Base-by-base conservation (phyloP, 2,888 invertebrate genomes). In the Pardosa pseudoannulata region DNA sequence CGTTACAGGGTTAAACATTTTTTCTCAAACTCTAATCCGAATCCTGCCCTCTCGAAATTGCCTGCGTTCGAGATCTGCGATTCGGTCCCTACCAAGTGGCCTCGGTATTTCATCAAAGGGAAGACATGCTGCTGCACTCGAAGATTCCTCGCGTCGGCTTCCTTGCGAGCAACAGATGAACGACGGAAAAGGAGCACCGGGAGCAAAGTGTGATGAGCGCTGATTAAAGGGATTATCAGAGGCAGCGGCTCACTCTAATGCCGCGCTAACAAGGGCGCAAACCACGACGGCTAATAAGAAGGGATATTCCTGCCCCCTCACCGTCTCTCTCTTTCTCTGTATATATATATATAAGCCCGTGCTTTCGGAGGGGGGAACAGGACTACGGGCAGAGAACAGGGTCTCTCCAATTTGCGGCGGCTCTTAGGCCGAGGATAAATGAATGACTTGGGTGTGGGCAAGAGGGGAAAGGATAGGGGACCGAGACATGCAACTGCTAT, bases 161-260 rank as follows among this genome's bases (percentile, higher is more conserved):
- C 65, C 65, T 16, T 29, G 28, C 3, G 64, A 71, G 82, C 76
- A 76, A 72, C 82, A 76, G 75, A 82, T 81, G 74, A 70, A 16
- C 23, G 79, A 32, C 71, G 28, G 71, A 72, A 41, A 71, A 64
- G 79, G 41, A 80, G 74, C 72, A 65, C 27, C 72, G 46, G 64
- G 46, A 73, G 80, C 56, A 76, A 83, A 74, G 82, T 83, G 82
- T 74, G 72, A 76, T 65, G 81, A 76, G 82, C 50, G 76, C 82
- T 83, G 82, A 83, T 83, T 83, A 83, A 83, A 83, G 82, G 76
- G 82, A 83, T 82, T 82, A 76, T 41, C 71, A 39, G 71, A 64
- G 71, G 71, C 68, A 31, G 81, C 62, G 73, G 73, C 68, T 68
- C 56, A 9, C 80, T 74, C 82, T 83, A 83, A 83, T 83, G 82